Evolutionary conservation across 2,113 vertebrate species (phyloP).

Genomic region (Melanostigma gelatinosum): DNA sequence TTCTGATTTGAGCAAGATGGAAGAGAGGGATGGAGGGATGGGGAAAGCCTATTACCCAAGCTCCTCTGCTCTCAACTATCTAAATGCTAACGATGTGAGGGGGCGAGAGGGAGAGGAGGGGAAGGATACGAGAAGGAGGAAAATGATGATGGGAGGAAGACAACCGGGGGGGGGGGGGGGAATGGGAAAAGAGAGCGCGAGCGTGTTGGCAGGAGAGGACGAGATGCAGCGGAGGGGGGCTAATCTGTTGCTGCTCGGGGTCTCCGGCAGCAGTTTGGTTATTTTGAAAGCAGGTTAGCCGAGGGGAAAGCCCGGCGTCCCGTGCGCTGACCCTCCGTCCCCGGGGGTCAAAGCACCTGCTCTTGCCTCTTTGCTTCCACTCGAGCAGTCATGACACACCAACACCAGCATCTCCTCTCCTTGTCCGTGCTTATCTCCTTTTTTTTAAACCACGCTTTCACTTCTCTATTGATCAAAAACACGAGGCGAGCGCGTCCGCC

Average conservation of each 20-base stretch:
- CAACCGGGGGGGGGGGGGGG: conserved; percentile 42
- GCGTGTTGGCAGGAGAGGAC: conserved; percentile 63
- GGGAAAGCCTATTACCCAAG: conserved; percentile 89
- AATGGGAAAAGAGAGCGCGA: conserved; percentile 49
- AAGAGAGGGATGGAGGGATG: conserved; percentile 76
- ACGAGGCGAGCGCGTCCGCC: background rate
- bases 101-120: conserved; percentile 51
- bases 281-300: conserved; percentile 76
- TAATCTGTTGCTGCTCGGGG: conserved; percentile 86
- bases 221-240: conserved; percentile 73
- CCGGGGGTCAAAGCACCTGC: conserved; percentile 77
- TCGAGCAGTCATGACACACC: conserved; percentile 52
- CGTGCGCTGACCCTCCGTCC: conserved; percentile 65
- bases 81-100: conserved; percentile 98
- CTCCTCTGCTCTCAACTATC: conserved; percentile 91
- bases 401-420: conserved; percentile 16
- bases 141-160: conserved; percentile 65
- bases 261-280: conserved; percentile 72
- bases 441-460: conserved; percentile 32
- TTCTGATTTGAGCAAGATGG: conserved; percentile 86
- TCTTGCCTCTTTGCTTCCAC: conserved; percentile 74
- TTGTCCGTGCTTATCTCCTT: background rate
- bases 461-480: conserved; percentile 78
- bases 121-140: conserved; percentile 29
- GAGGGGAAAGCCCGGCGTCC: conserved; percentile 60